phyloP scores from a whole-genome alignment of 2,797 vertebrate genomes.

The Balearica regulorum region DNA sequence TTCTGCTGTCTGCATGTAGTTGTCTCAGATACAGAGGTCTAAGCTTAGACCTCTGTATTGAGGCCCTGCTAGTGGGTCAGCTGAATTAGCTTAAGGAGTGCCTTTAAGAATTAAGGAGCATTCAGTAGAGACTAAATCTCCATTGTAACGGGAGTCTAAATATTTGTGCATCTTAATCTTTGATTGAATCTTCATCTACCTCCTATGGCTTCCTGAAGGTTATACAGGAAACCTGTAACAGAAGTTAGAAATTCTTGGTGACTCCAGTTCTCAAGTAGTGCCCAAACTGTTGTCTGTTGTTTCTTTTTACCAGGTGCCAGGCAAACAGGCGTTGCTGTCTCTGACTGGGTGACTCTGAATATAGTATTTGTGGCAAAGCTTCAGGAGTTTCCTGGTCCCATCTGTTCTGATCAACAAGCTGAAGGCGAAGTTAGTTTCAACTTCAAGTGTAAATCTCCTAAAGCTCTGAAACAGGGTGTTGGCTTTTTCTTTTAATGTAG shows the following conservation, averaged over 20 bases:
- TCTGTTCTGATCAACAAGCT: neutral
- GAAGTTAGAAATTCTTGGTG: neutral
- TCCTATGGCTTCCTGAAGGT: neutral
- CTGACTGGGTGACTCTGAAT: neutral
- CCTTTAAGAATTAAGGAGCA: conserved; percentile 5
- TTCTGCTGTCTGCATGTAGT: neutral
- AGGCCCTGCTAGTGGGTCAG: neutral
- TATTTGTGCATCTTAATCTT: neutral
- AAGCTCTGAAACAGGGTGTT: neutral
- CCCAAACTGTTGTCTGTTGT: neutral
- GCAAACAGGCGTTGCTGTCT: neutral
- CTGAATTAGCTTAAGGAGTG: neutral
- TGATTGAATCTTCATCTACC: neutral
- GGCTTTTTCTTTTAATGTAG: neutral
- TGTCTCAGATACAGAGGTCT: neutral
- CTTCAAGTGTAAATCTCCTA: neutral
- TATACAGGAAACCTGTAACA: neutral
- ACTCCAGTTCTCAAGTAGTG: neutral
- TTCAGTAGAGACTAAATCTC: neutral
- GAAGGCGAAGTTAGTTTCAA: neutral
- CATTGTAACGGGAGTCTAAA: neutral
- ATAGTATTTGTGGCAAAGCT: neutral
- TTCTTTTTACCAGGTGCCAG: neutral
- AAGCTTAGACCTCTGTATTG: neutral
- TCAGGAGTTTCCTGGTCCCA: neutral